Evolutionary conservation across 2,113 vertebrate genomes (phyloP).

Genomic region (Brachypteracias leptosomus): DNA sequence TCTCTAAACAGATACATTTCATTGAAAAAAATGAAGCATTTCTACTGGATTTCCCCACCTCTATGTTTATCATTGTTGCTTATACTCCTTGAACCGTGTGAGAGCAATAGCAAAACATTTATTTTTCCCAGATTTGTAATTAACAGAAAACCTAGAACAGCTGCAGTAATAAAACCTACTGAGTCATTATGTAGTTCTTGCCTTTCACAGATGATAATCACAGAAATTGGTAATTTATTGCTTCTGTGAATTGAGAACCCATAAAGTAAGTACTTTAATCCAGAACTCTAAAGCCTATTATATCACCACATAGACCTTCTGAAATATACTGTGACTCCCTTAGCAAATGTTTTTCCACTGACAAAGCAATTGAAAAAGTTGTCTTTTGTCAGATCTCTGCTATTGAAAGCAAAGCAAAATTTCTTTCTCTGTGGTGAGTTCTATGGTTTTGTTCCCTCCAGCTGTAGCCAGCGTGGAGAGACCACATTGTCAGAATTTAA

Average conservation of each 20-base stretch:
- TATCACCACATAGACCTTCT: not conserved
- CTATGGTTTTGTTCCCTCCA: not conserved
- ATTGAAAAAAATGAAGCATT: not conserved
- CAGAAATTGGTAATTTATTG: conserved; percentile 70
- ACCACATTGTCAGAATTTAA: not conserved
- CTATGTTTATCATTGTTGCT: not conserved
- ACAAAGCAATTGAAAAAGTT: not conserved
- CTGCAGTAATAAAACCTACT: conserved; percentile 68
- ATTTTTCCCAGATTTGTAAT: conserved; percentile 70
- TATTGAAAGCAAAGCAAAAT: not conserved
- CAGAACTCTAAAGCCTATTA: conserved; percentile 17
- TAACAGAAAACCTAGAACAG: conserved; percentile 70
- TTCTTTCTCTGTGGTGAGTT: not conserved
- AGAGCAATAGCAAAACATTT: conserved; percentile 65
- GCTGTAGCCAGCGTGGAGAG: not conserved
- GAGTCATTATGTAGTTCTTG: conserved; percentile 66
- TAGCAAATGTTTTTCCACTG: not conserved
- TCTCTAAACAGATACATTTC: not conserved
- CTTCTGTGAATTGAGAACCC: conserved; percentile 57
- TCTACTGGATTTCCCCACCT: conserved; percentile 23
- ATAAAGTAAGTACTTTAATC: conserved; percentile 36
- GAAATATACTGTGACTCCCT: not conserved
- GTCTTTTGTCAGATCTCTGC: not conserved
- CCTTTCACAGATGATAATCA: conserved; percentile 76
- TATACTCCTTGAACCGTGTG: conserved; percentile 1